Evolutionary conservation across 2,797 vertebrate species (phyloP), one percentile per base, ranked within the genome.

Genomic region (Coreius guichenoti): DNA sequence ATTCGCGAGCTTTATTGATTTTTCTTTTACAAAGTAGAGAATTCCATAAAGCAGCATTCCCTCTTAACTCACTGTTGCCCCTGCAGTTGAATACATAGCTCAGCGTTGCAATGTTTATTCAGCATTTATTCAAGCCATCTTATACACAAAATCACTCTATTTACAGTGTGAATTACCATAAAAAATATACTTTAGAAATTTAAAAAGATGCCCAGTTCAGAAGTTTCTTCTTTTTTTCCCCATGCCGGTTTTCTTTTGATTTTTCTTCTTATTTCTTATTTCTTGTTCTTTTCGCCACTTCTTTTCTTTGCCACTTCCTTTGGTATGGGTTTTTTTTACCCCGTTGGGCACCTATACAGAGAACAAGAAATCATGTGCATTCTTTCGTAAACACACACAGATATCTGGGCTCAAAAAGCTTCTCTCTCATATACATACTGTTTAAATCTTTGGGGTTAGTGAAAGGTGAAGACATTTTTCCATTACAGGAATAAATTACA

Each of bases 291-390:
- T 70, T 29, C 6, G 33, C 61, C 12, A 29, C 61, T 63, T 29
- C 26, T 54, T 79, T 61, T 78, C 39, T 47, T 80, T 70, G 63
- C 39, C 26, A 1, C 8, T 23, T 67, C 23, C 11, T 31, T 81
- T 47, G 65, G 3, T 65, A 56, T 14, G 16, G 61, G 6, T 51
- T 31, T 8, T 76, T 70, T 80, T 51, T 81, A 39, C 29, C 29
- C 29, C 4, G 0, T 45, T 43, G 69, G 26, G 36, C 23, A 36
- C 76, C 87, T 87, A 81, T 80, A 85, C 51, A 33, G 56, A 85
- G 54, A 87, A 80, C 81, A 85, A 89, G 82, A 88, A 70, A 43
- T 84, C 74, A 86, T 79, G 69, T 89, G 68, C 49, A 79, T 67
- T 75, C 49, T 68, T 54, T 58, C 11, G 16, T n/a, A 45, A 61